These are phyloP conservation scores for Pogonus chalceus DNA, from an alignment of 1,140 invertebrate genomes.

Conservation along the genomic window DNA sequence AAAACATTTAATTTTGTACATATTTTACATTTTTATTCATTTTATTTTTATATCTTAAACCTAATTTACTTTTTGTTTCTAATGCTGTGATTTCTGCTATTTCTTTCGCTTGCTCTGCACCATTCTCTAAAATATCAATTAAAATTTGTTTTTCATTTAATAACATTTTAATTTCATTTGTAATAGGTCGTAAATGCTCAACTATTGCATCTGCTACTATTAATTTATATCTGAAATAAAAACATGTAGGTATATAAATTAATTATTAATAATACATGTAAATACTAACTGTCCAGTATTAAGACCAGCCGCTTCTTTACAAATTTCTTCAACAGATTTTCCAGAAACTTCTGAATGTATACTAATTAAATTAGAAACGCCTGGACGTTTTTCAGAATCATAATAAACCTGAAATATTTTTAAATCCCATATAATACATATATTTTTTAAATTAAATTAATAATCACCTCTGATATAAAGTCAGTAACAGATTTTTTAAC, in stretches of 20 bases:
- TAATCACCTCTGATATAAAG: slow-evolving; percentile 57
- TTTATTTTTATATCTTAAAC: slow-evolving; percentile 34
- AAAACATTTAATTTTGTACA: slow-evolving; percentile 12
- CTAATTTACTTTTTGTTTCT: slow-evolving; percentile 57
- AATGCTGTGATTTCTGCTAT: slow-evolving; percentile 58
- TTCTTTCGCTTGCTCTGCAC: slow-evolving; percentile 54
- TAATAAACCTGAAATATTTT: slow-evolving; percentile 55
- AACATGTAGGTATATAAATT: slow-evolving; percentile 10
- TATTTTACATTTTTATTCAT: slow-evolving; percentile 9
- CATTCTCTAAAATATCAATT: slow-evolving; percentile 54
- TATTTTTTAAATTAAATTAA: background rate
- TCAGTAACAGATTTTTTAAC: slow-evolving; percentile 90
- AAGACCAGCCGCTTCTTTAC: slow-evolving; percentile 51
- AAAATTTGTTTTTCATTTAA: slow-evolving; percentile 55
- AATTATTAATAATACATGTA: slow-evolving; percentile 10
- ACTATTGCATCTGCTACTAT: slow-evolving; percentile 63
- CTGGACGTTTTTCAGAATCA: slow-evolving; percentile 67
- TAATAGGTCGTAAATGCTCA: slow-evolving; percentile 63
- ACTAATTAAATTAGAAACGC: slow-evolving; percentile 78
- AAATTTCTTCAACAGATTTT: slow-evolving; percentile 58
- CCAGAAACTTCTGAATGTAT: slow-evolving; percentile 72
- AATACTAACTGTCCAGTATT: slow-evolving; percentile 59
- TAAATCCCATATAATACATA: background rate
- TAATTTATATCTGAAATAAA: slow-evolving; percentile 57
- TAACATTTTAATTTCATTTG: slow-evolving; percentile 46